Percentiles rank a stretch among this genome's conserved stretches.
Evolutionary conservation across 2,113 vertebrate species (phyloP).

Genomic region (Glaucomys volans): DNA sequence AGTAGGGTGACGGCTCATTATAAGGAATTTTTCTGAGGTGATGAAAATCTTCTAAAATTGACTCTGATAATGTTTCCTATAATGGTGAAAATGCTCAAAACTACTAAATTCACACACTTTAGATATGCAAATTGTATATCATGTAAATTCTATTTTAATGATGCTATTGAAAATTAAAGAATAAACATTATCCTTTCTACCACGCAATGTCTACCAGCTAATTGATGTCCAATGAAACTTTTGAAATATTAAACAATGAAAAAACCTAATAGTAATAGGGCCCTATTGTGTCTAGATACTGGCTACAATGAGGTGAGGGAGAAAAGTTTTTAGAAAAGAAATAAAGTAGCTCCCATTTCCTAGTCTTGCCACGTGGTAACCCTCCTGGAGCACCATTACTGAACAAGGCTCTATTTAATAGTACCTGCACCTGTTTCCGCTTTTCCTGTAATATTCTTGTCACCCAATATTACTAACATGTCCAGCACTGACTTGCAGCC

Average conservation of each 20-base stretch:
- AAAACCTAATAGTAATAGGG: not conserved
- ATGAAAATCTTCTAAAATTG: not conserved
- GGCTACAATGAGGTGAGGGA: not conserved
- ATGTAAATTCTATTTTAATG: not conserved
- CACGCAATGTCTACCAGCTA: not conserved
- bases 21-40: not conserved
- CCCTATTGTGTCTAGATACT: not conserved
- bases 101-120: not conserved
- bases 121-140: not conserved
- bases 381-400: not conserved
- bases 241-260: slow-evolving; percentile 1
- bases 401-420: not conserved
- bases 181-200: not conserved
- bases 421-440: not conserved
- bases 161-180: not conserved
- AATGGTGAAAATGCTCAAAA: not conserved
- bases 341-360: not conserved
- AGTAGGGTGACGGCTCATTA: not conserved
- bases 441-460: not conserved
- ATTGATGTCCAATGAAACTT: not conserved
- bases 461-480: not conserved
- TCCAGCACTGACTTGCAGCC: not conserved
- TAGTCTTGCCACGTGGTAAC: not conserved
- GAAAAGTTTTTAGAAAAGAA: not conserved
- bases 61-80: not conserved